Evolutionary conservation across 2,113 vertebrate genomes (phyloP), one percentile per base, ranked within the genome.

Genomic region (Lasiurus borealis): DNA sequence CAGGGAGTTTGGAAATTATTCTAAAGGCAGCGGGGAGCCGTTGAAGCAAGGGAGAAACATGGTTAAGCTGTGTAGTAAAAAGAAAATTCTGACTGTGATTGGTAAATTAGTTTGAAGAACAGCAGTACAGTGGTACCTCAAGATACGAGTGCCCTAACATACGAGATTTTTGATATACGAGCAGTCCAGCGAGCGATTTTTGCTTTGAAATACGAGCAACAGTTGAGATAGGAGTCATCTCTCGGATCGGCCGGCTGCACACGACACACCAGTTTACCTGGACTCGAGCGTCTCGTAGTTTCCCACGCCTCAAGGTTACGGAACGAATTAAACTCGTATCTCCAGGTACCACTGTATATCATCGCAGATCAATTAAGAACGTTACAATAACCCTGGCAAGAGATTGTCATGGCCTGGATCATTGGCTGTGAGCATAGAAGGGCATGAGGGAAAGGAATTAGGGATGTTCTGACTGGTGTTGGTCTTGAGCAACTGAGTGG

Each of bases 1-100:
- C n/a, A 27, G 14, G 23, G 29, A 86, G 10, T 90, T 83, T 57
- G 40, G 54, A 86, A 75, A 83, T 78, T 77, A 95, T 82, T 76
- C 50, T 72, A 23, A 91, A 73, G 94, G 9, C 19, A 80, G 15
- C 19, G 73, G 40, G 15, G 12, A 80, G 21, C 54, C 11, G 81
- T 3, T 54, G 50, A 88, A n/a, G 16, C n/a, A 23, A 14, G 23
- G 4, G 21, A 86, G 48, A 73, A 27, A 75, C 29, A 75, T 44
- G 48, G 71, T 23, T 14, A 19, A 21, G 10, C 31, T 80, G 25
- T 36, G 1, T 21, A 54, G 59, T 44, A 14, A 18, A 46, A 87
- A 59, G 27, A 85, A 80, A 72, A 84, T 75, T 84, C 68, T 69
- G 21, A 5, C 36, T 48, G 3, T 69, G 83, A 46, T 76, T 91